Evolutionary conservation across 2,113 vertebrate genomes (phyloP), one percentile per base, ranked within the genome.

Genomic region (Paradoxurus hermaphroditus): DNA sequence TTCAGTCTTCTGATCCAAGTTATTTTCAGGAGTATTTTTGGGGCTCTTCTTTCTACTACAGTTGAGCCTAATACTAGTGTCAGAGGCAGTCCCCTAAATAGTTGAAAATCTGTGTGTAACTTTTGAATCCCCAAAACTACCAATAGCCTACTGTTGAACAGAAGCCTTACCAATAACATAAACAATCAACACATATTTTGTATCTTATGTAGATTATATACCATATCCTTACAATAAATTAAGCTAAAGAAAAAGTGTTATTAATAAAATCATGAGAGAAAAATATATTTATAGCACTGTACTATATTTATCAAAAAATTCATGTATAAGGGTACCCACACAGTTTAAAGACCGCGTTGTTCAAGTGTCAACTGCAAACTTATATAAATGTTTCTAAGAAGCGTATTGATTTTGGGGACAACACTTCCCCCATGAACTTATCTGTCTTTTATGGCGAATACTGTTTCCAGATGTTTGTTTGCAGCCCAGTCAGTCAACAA

Each of bases 381-480:
- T 65, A 39, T 7, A 62, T 44, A 86, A 81, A 63, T 75, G 3
- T 90, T 86, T 84, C 62, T 94, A 81, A 85, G 15, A 41, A 62
- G 51, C 72, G 27, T 67, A 88, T 88, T 97, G 65, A 91, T 91
- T 77, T 91, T 1, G 8, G 85, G 31, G 19, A 70, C 19, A 81
- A 31, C 92, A n/a, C 21, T 72, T 14, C 77, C 31, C 12, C 11
- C 8, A 75, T 34, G 10, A 67, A 73, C 72, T 79, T 62, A 65
- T 78, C 41, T 85, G 92, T 94, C 29, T 68, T 70, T 88, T 78
- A 75, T 53, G 46, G 34, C 68, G 7, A 89, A 70, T 95, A 68
- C 62, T 86, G 4, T 92, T 92, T 94, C 51, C 63, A 90, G 8
- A 65, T 95, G 36, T 73, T 86, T 83, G 31, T 44, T 92, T 94